A percentile compares a stretch with the other conserved stretches of the same genome.
phyloP scores from a whole-genome alignment of 2,888 invertebrate species.

The Cryptus viduatorius region DNA sequence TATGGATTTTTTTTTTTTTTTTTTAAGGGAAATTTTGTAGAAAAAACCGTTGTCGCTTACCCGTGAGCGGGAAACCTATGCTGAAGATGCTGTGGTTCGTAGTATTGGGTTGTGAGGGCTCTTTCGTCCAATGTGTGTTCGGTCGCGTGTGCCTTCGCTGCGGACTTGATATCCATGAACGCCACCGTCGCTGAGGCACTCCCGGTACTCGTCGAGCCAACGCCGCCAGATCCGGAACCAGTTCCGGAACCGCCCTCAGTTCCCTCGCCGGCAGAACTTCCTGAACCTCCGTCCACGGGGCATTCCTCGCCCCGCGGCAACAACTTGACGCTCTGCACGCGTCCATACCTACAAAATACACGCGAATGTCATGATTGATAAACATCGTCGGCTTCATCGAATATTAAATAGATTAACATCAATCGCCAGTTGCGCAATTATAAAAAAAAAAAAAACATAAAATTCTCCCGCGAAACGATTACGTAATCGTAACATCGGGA shows the following conservation, averaged over 20 bases:
- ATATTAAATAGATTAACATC: neutral
- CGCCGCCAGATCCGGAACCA: conserved; percentile 84
- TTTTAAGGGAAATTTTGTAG: neutral
- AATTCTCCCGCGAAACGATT: too few species aligned
- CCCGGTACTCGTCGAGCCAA: conserved; percentile 87
- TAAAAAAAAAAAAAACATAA: too few species aligned
- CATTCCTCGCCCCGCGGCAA: conserved; percentile 88
- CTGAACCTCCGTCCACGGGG: conserved; percentile 84
- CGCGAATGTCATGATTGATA: neutral
- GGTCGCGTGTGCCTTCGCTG: conserved; percentile 96
- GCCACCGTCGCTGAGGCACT: conserved; percentile 95
- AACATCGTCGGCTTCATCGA: neutral
- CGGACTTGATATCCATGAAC: conserved; percentile 98
- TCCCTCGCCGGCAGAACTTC: conserved; percentile 86
- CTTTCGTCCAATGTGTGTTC: conserved; percentile 96
- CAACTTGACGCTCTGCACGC: conserved; percentile 98
- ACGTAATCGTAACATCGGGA: too few species aligned
- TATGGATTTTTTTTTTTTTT: neutral
- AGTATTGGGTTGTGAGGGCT: conserved; percentile 95
- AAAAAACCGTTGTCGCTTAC: conserved; percentile 81
- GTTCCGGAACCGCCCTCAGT: conserved; percentile 83
- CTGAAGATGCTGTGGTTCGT: conserved; percentile 90
- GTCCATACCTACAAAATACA: conserved; percentile 93
- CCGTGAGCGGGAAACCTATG: conserved; percentile 86
- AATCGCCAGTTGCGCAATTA: too few species aligned